Base-by-base conservation (phyloP, 2,113 vertebrate species). In the Pomatorhinus ruficollis region DNA sequence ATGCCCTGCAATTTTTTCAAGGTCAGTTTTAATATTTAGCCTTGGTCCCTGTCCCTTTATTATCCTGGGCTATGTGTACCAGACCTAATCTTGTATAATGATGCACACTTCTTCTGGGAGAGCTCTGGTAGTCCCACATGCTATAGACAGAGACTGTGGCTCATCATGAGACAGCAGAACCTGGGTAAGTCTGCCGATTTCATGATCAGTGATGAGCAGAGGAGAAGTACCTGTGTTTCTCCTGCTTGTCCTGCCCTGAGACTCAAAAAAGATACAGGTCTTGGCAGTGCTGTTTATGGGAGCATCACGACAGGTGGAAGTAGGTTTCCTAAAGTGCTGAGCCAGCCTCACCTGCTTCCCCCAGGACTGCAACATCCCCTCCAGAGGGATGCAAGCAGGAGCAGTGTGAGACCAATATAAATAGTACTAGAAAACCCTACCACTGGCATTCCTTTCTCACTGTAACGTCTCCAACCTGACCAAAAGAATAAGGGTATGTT, bases 201-300 rank as follows among this genome's bases (percentile, higher is more conserved):
- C 42, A 44, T 47, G 60, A 75, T 24, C 56, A 81, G 47, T 52
- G 28, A 63, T 56, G 60, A 71, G 56, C 60, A 87, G 44, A 66
- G 60, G 47, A 89, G 83, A 95, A 92, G 74, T 27, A 78, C 12
- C 15, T 22, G 37, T 22, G 21, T 74, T 89, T 89, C 64, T 83
- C 68, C 89, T 81, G 68, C 76, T 87, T 91, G 22, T 84, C 63
- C 88, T 92, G 59, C 53, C 77, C 89, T 96, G 89, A 92, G 80
- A 75, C 60, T 93, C 54, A 80, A 77, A 86, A 92, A 59, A 31
- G 52, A 89, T 54, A 66, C 18, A 77, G 50, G 8, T 70, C 52
- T 50, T 40, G 21, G 35, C 31, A 37, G 27, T 65, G 44, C 31
- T 72, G 37, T 88, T 71, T n/a, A 28, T 0, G 3, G 60, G 23